Evolutionary conservation across 2,888 invertebrate genomes (phyloP).

Genomic region (Eilema griseolum): DNA sequence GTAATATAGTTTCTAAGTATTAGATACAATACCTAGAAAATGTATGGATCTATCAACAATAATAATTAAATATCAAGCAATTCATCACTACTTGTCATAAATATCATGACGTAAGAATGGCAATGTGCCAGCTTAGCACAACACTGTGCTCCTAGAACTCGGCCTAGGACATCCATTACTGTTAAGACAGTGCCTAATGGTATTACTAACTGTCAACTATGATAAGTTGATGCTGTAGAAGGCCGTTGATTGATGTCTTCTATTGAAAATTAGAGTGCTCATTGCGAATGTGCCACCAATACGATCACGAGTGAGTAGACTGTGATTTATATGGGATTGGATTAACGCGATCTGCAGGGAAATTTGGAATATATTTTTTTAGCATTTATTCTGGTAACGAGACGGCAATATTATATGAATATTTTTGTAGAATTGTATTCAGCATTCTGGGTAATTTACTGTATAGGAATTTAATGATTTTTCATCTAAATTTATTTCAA

Average conservation of each 20-base stretch:
- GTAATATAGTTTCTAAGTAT: background rate
- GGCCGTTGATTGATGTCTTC: background rate
- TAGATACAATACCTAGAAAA: background rate
- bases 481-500: too few species aligned
- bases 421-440: too few species aligned
- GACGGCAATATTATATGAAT: background rate
- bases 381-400: background rate
- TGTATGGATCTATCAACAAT: background rate
- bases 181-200: background rate
- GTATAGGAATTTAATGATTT: too few species aligned
- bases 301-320: background rate
- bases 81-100: background rate
- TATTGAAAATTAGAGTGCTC: background rate
- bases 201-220: background rate
- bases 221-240: background rate
- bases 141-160: background rate
- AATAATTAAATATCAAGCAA: background rate
- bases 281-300: background rate
- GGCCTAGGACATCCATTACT: background rate
- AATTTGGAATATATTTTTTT: background rate
- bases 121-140: background rate
- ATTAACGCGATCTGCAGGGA: background rate
- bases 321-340: background rate
- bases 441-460: too few species aligned
- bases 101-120: background rate